Base-by-base conservation (phyloP, 2,797 vertebrate genomes). In the Rhadinocentrus ornatus region DNA sequence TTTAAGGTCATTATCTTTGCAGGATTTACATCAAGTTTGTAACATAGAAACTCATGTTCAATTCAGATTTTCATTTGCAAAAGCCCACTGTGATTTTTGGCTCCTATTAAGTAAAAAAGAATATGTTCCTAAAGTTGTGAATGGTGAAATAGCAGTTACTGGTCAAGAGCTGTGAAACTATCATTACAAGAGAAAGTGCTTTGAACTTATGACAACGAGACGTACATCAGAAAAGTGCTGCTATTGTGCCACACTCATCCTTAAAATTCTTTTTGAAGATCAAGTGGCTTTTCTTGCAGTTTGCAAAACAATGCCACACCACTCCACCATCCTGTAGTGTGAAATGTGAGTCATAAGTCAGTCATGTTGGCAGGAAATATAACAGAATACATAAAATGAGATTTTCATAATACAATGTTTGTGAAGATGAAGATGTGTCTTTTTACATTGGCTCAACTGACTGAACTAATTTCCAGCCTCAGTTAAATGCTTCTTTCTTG, bases 1-100 rank as follows among this genome's bases (percentile, higher is more conserved):
- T 66, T 69, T 58, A 54, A 84, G 66, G 73, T 75, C 68, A 77
- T 72, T 64, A 31, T 26, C 6, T 24, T 27, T 31, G 31, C 4
- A 20, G 37, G 44, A 26, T 62, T 50, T 29, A 67, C 12, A 64
- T 0, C 2, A 46, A 70, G 59, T n/a, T 26, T 3, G 2, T 58
- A 48, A 66, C 34, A 73, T 18, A 32, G 53, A 46, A 20, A 62
- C 0, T 1, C 20, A 22, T 44, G 15, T 59, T 73, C 20, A 62
- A 15, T 46, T 5, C 6, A 22, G 18, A 12, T 44, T 78, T 65
- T 66, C 70, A 6, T 55, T 39, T 29, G 62, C 18, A 16, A 53
- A 11, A 63, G 53, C 31, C 50, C 18, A 44, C 13, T 48, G 12
- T 46, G 22, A 73, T 62, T 18, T 6, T 10, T 10, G 8, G 32